phyloP scores from a whole-genome alignment of 2,888 invertebrate genomes.

The Sycophila texana region DNA sequence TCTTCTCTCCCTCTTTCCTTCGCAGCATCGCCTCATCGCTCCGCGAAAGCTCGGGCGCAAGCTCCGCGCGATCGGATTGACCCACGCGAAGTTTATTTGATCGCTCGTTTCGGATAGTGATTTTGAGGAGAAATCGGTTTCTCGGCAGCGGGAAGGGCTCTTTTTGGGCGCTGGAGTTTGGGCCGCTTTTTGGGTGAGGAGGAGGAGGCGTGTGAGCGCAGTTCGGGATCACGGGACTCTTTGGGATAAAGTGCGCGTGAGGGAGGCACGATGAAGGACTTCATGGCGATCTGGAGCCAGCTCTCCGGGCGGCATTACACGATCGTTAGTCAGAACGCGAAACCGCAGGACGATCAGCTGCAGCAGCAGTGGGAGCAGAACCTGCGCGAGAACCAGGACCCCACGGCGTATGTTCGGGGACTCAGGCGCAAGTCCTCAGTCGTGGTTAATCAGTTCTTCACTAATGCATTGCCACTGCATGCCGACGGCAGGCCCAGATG shows the following conservation, averaged over 20 bases:
- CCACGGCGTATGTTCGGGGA: constrained; percentile 62
- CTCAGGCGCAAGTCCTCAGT: constrained; percentile 74
- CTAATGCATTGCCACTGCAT: constrained; percentile 75
- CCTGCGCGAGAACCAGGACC: constrained; percentile 13
- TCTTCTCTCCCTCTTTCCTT: too few relatives aligned
- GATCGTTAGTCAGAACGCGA: constrained; percentile 75
- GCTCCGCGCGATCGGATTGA: neutral
- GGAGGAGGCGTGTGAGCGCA: neutral
- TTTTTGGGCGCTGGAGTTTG: too few relatives aligned
- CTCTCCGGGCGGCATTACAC: constrained; percentile 79
- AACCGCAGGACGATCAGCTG: constrained; percentile 36
- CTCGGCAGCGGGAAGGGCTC: too few relatives aligned
- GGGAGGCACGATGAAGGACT: constrained; percentile 79
- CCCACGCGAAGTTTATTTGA: too few relatives aligned
- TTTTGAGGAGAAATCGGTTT: too few relatives aligned
- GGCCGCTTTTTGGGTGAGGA: neutral
- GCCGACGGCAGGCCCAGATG: constrained; percentile 72
- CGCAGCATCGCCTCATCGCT: neutral
- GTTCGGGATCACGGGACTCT: neutral
- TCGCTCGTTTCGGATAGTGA: neutral
- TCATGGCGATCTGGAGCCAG: constrained; percentile 79
- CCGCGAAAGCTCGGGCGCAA: constrained; percentile 6
- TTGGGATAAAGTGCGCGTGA: neutral
- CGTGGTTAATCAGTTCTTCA: constrained; percentile 75
- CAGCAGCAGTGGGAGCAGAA: constrained; percentile 29